Evolutionary conservation across 2,888 invertebrate genomes (phyloP), one percentile per base, ranked within the genome.

Genomic region (Argyresthia goedartella): DNA sequence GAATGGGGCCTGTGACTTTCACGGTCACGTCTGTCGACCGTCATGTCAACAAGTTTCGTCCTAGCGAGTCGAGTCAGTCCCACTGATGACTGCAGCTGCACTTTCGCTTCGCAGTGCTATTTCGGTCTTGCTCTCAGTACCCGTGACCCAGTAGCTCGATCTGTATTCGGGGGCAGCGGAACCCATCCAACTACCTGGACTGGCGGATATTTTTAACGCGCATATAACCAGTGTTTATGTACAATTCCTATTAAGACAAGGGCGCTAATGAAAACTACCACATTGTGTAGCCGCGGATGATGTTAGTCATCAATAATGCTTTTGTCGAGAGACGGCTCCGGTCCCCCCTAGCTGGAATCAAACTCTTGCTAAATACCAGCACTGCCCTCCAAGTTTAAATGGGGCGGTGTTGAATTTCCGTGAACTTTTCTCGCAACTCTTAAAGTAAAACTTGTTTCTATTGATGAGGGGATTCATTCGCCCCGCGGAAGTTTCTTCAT

Each of bases 141-240:
- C 76, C 71, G 68, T 82, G 79, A 82, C 81, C 80, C 71, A 84
- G 67, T 81, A 73, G 63, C 69, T 69, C 67, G 69, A 62, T 67
- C 71, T 73, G 75, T 76, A 71, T 72, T 74, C 72, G 66, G 67
- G 71, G 64, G 71, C 64, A 59, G 67, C 25, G 6, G 66, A 57
- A 57, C 59, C 64, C 56, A 57, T 57, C 59, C 57, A 50, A 25
- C 25, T 69, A 71, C 68, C 73, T 69, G 68, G 63, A 57, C 65
- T 55, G 57, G 61, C 65, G 25, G 8, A 16, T 73, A 73, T 76
- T 70, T 69, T 66, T 63, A 47, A 33, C 51, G 14, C 44, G 44
- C 9, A 3, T 9, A 44, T 15, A 44, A 48, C 15, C 8, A 13
- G 3, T 43, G 13, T 36, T 36, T 36, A 13, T 15, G 9, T 36